phyloP scores from a whole-genome alignment of 2,113 vertebrate genomes.

The Camelus dromedarius region DNA sequence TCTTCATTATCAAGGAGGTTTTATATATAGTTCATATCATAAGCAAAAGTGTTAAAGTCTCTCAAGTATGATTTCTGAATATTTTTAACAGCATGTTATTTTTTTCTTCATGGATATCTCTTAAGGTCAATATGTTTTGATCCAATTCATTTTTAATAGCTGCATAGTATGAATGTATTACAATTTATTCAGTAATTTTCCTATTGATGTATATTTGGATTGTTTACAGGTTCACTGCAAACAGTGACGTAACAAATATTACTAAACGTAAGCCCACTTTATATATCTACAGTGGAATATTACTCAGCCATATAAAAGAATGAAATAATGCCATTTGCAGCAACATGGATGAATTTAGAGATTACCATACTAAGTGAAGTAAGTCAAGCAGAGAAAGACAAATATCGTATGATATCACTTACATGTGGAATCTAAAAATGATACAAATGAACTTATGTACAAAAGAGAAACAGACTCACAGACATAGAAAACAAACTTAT shows the following conservation, averaged over 20 bases:
- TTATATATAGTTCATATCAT: slow-evolving; percentile 22
- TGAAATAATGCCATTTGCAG: no score
- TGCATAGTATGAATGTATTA: neutral
- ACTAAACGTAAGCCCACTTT: neutral
- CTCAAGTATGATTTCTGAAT: slow-evolving; percentile 13
- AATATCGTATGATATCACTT: no score
- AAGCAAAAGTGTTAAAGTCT: slow-evolving; percentile 45
- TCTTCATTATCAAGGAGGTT: slow-evolving; percentile 5
- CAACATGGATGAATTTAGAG: no score
- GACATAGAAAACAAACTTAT: no score
- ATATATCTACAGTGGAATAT: no score
- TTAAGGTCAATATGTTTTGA: neutral
- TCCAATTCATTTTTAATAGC: slow-evolving; percentile 23
- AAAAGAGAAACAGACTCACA: no score
- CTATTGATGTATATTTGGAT: neutral
- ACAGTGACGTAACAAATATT: neutral
- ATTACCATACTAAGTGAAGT: no score
- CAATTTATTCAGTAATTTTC: neutral
- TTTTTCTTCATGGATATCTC: slow-evolving; percentile 12
- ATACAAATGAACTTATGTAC: no score
- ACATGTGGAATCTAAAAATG: no score
- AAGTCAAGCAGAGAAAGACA: no score
- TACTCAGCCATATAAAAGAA: no score
- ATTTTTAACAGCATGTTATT: neutral
- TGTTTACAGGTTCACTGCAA: neutral